Conservation (phyloP, 2,888 invertebrate species). For the Chirona hameri region DNA sequence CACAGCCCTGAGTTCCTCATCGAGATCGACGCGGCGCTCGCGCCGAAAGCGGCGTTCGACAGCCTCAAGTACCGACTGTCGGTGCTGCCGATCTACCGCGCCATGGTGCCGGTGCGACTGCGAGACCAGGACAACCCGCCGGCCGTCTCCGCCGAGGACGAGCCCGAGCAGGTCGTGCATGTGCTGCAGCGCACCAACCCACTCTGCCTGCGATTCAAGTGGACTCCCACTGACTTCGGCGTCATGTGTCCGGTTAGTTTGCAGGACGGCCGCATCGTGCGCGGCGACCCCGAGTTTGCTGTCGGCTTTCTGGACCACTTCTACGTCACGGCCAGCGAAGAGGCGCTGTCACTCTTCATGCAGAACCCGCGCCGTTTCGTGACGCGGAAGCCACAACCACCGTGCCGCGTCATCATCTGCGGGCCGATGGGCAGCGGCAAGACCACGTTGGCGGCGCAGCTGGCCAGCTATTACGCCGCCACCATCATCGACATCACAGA, state of each 20-base stretch:
- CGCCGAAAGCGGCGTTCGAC: background rate
- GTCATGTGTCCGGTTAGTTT: background rate
- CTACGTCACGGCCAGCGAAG: background rate
- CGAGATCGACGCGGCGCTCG: background rate
- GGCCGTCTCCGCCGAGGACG: background rate
- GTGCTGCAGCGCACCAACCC: slow-evolving; percentile 14
- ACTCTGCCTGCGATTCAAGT: background rate
- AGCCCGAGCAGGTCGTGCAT: background rate
- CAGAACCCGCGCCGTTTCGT: background rate
- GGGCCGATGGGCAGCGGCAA: background rate
- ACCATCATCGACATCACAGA: background rate
- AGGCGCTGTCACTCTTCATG: background rate
- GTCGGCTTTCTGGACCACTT: slow-evolving; percentile 3
- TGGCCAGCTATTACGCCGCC: background rate
- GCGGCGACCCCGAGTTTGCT: background rate
- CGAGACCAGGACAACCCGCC: background rate
- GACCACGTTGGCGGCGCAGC: background rate
- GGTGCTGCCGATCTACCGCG: background rate
- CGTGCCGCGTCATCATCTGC: background rate
- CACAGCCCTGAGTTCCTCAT: background rate
- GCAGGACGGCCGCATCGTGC: background rate
- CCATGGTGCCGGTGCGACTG: background rate
- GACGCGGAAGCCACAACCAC: background rate
- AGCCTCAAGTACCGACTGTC: background rate
- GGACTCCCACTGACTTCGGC: background rate